A percentile compares a stretch with the other conserved stretches of the same genome.
phyloP scores from a whole-genome alignment of 92 coral and sea anemone genomes.

The Epizoanthus illoricatus region DNA sequence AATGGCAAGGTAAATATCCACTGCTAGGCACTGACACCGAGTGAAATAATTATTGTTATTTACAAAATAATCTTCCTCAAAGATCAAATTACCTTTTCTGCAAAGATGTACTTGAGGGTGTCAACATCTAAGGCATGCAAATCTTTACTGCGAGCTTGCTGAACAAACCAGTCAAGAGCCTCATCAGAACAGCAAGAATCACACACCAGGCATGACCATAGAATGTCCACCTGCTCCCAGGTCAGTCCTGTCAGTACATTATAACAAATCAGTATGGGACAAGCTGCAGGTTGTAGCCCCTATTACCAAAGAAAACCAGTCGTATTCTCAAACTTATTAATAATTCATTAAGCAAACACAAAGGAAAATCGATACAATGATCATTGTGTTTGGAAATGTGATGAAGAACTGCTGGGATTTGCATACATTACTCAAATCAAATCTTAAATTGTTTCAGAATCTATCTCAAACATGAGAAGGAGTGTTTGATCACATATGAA shows the following conservation, averaged over 20 bases:
- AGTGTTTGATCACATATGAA: too few species aligned
- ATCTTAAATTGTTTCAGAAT: too few species aligned
- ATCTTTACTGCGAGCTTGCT: conserved; percentile 97
- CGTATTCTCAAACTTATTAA: too few species aligned
- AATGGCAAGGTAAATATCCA: too few species aligned
- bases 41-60: too few species aligned
- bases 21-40: too few species aligned
- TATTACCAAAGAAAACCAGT: not conserved
- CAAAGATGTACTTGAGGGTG: conserved; percentile 86
- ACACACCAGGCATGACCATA: conserved; percentile 90
- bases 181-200: conserved; percentile 88
- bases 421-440: too few species aligned
- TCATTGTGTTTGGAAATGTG: too few species aligned
- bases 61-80: not conserved
- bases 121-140: conserved; percentile 88
- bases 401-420: too few species aligned
- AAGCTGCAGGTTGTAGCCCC: not conserved
- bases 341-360: too few species aligned
- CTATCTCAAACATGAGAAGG: too few species aligned
- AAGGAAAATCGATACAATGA: too few species aligned
- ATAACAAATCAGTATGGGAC: not conserved
- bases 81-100: conserved; percentile 73
- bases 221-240: conserved; percentile 81
- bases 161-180: conserved; percentile 96
- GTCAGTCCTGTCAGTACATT: conserved; percentile 59